Evolutionary conservation across 2,888 invertebrate genomes (phyloP).

Genomic region (Caenorhabditis sp.): DNA sequence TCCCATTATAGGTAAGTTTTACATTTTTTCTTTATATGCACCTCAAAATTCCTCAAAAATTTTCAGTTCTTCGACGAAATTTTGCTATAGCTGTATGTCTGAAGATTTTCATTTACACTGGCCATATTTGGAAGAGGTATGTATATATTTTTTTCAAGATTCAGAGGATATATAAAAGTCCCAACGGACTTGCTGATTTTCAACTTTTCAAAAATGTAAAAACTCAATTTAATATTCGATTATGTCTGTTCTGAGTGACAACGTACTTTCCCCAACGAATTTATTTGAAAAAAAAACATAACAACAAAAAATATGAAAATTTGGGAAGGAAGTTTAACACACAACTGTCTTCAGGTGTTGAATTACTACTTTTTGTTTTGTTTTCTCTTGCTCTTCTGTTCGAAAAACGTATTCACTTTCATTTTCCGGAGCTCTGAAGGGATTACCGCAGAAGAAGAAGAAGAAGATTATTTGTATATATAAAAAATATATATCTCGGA

Average conservation of each 20-base stretch:
- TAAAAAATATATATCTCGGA: not conserved
- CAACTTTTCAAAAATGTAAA: too few relatives aligned
- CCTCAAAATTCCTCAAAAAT: not conserved
- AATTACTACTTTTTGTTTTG: constrained; percentile 11
- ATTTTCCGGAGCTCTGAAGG: not conserved
- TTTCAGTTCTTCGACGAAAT: constrained; percentile 42
- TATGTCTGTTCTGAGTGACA: too few relatives aligned
- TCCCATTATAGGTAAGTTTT: not conserved
- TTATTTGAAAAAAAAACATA: too few relatives aligned
- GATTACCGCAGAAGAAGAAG: not conserved
- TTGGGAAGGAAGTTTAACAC: not conserved
- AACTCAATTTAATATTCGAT: too few relatives aligned
- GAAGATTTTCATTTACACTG: constrained; percentile 67
- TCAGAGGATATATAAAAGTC: too few relatives aligned
- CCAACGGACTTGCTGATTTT: too few relatives aligned
- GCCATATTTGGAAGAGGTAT: constrained; percentile 68
- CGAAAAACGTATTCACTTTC: constrained; percentile 33
- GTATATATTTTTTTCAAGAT: too few relatives aligned
- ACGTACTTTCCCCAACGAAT: too few relatives aligned
- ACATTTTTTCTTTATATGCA: not conserved
- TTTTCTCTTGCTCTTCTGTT: not conserved
- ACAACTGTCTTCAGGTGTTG: constrained; percentile 40
- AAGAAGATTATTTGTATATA: not conserved
- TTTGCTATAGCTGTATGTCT: constrained; percentile 70
- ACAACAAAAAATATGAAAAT: too few relatives aligned